These are phyloP conservation scores for Apodemus speciosus DNA, from an alignment of 2,113 vertebrate species.

Conservation along the genomic window DNA sequence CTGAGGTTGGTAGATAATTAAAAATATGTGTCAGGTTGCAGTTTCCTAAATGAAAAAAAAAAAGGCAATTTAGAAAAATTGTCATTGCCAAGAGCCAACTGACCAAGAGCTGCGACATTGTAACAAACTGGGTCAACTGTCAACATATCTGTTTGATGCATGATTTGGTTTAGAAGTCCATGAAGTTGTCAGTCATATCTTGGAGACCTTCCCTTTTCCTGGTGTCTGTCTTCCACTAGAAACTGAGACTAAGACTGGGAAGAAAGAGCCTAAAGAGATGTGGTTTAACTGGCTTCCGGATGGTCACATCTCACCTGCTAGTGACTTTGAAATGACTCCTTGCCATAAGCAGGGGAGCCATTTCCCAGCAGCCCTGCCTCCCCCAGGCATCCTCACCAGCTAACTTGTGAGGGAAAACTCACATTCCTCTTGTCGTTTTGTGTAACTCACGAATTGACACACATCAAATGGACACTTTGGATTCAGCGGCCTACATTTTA, in stretches of 20 bases:
- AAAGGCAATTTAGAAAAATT: neutral
- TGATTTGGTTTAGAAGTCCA: conserved; percentile 7
- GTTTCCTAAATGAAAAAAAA: neutral
- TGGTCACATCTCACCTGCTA: neutral
- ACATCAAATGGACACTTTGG: conserved; percentile 55
- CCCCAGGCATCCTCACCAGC: conserved; percentile 28
- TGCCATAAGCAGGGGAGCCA: neutral
- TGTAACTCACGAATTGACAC: conserved; percentile 47
- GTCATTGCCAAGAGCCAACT: neutral
- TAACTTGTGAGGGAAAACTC: conserved; percentile 49
- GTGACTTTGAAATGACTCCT: conserved; percentile 2
- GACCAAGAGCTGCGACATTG: neutral
- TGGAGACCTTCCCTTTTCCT: neutral
- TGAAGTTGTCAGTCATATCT: neutral
- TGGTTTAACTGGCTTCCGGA: neutral
- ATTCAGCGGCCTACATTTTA: conserved; percentile 63
- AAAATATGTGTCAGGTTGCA: neutral
- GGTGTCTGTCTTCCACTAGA: neutral
- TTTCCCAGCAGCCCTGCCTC: neutral
- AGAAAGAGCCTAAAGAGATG: neutral
- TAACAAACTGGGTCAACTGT: neutral
- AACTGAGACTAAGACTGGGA: neutral
- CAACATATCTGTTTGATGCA: neutral
- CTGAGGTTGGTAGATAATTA: neutral
- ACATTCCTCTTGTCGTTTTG: conserved; percentile 59